Evolutionary conservation across 2,888 invertebrate genomes (phyloP).

Genomic region (Tenthredo distinguenda): DNA sequence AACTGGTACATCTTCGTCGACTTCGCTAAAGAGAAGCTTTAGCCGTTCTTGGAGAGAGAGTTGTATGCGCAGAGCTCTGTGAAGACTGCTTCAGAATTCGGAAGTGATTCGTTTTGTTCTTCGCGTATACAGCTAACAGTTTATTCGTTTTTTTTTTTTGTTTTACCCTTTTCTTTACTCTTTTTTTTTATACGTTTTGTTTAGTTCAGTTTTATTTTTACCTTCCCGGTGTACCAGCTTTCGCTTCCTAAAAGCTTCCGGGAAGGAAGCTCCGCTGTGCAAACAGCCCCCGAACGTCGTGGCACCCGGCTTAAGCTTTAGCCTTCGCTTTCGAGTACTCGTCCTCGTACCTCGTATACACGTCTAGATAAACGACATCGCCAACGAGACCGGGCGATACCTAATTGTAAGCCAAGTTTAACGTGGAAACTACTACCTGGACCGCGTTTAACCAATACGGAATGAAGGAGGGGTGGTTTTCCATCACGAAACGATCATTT

Average conservation of each 20-base stretch:
- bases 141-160: not conserved
- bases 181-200: not conserved
- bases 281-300: conserved; percentile 20
- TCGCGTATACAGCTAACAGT: not conserved
- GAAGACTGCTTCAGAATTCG: conserved; percentile 1
- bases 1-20: not conserved
- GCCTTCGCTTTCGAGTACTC: not conserved
- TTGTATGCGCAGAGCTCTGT: not conserved
- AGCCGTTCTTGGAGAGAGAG: not conserved
- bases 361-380: not conserved
- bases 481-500: not conserved
- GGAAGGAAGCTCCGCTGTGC: conserved; percentile 23
- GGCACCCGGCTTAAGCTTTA: not conserved
- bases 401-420: conserved; percentile 16
- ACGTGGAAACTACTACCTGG: not conserved
- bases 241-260: conserved; percentile 35
- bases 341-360: not conserved
- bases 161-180: not conserved
- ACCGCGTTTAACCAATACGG: too few species aligned
- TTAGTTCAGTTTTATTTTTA: conserved; percentile 12
- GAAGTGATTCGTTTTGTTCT: not conserved
- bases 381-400: not conserved
- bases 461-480: not conserved
- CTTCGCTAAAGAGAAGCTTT: not conserved
- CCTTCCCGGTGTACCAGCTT: not conserved